Percentiles rank a stretch among this genome's conserved stretches.
Conservation (phyloP, 92 coral and sea anemone genomes). For the Virgularia gustaviana region DNA sequence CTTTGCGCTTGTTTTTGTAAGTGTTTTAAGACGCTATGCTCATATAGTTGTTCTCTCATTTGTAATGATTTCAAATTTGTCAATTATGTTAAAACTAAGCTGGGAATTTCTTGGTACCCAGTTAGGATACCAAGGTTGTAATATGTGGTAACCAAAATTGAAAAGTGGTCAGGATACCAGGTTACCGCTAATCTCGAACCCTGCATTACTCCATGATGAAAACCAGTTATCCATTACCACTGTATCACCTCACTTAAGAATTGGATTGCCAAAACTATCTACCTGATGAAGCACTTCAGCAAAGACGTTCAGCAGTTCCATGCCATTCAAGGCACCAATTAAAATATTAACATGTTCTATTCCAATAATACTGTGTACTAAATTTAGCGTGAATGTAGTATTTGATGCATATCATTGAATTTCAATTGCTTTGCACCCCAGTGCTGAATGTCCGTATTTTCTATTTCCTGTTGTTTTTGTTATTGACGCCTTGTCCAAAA, state of each 20-base stretch:
- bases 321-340: background rate
- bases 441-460: constrained; percentile 23
- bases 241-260: background rate
- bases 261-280: background rate
- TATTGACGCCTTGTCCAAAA: constrained; percentile 37
- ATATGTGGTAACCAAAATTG: no score
- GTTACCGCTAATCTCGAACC: no score
- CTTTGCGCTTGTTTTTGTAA: no score
- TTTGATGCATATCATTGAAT: constrained; percentile 46
- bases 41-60: no score
- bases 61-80: no score
- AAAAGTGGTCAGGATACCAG: background rate
- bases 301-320: background rate
- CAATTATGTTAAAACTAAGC: no score
- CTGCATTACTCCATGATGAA: background rate
- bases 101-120: no score
- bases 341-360: background rate
- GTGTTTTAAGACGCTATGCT: no score
- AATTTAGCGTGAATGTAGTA: constrained; percentile 37
- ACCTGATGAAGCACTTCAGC: background rate
- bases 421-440: constrained; percentile 17
- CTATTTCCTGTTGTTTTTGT: constrained; percentile 46
- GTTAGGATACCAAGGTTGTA: no score
- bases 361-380: background rate
- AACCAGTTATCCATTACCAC: background rate